These are phyloP conservation scores for Atta texana DNA, from an alignment of 1,140 invertebrate species.

Conservation along the genomic window DNA sequence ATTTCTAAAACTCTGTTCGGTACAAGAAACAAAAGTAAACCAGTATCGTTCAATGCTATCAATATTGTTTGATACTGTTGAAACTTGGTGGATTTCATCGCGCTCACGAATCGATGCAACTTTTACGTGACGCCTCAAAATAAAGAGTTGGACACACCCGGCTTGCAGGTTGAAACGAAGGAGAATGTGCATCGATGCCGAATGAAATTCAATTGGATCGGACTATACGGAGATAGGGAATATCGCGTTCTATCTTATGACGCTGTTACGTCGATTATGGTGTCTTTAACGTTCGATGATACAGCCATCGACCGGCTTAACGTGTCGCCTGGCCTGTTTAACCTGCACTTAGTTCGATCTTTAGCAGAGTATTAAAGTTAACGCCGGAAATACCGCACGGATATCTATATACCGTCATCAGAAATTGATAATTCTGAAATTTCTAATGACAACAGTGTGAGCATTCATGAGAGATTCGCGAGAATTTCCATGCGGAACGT, in stretches of 20 bases:
- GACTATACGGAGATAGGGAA: conserved; percentile 34
- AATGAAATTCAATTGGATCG: conserved; percentile 55
- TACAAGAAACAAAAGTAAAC: conserved; percentile 5
- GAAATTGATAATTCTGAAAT: conserved; percentile 14
- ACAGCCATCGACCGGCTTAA: conserved; percentile 39
- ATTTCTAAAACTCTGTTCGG: conserved; percentile 1
- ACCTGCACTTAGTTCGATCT: conserved; percentile 43
- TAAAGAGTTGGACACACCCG: conserved; percentile 4
- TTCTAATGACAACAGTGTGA: background rate
- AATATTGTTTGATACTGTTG: conserved; percentile 24
- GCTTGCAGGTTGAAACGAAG: conserved; percentile 8
- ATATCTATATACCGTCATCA: background rate
- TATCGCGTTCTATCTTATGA: conserved; percentile 41
- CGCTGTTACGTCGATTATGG: conserved; percentile 37
- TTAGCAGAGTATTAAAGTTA: conserved; percentile 34
- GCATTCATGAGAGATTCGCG: background rate
- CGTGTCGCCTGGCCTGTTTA: conserved; percentile 41
- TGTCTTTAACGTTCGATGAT: conserved; percentile 31
- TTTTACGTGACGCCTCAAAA: conserved; percentile 48
- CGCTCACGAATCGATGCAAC: conserved; percentile 6
- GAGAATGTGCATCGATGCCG: conserved; percentile 4
- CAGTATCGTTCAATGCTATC: background rate
- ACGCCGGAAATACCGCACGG: background rate
- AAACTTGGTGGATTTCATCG: background rate
- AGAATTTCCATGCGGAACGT: background rate